Evolutionary conservation across 2,113 vertebrate species (phyloP).

Genomic region (Oreochromis tanganicae): DNA sequence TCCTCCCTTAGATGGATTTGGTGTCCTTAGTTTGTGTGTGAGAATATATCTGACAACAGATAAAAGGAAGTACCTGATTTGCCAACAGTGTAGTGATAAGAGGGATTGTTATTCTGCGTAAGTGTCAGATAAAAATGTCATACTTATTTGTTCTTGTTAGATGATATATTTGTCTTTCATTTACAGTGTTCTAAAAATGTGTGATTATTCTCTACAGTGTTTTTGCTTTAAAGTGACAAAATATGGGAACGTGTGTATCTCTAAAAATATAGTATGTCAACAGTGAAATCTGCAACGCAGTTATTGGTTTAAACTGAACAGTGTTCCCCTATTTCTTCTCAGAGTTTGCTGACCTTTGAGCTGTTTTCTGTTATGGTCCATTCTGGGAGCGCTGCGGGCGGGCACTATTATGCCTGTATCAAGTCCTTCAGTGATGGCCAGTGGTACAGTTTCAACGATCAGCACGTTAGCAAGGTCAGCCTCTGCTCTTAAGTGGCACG

Average conservation of each 20-base stretch:
- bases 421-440: slow-evolving; percentile 96
- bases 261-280: neutral
- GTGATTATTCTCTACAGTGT: neutral
- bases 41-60: neutral
- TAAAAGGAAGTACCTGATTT: neutral
- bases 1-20: neutral
- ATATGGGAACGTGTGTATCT: neutral
- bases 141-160: neutral
- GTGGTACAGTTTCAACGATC: slow-evolving; percentile 99
- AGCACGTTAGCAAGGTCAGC: slow-evolving; percentile 97
- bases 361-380: slow-evolving; percentile 99
- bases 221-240: neutral
- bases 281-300: neutral
- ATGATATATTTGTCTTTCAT: neutral
- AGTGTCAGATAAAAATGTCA: neutral
- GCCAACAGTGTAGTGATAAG: neutral
- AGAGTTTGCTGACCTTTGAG: slow-evolving; percentile 92
- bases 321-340: neutral
- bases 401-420: slow-evolving; percentile 98
- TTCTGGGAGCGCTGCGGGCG: slow-evolving; percentile 96
- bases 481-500: neutral
- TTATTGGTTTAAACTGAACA: neutral
- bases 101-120: neutral
- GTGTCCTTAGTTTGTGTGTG: neutral
- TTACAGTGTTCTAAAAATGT: neutral